phyloP scores from a whole-genome alignment of 2,888 invertebrate species.

The Drosophila fungiperda region DNA sequence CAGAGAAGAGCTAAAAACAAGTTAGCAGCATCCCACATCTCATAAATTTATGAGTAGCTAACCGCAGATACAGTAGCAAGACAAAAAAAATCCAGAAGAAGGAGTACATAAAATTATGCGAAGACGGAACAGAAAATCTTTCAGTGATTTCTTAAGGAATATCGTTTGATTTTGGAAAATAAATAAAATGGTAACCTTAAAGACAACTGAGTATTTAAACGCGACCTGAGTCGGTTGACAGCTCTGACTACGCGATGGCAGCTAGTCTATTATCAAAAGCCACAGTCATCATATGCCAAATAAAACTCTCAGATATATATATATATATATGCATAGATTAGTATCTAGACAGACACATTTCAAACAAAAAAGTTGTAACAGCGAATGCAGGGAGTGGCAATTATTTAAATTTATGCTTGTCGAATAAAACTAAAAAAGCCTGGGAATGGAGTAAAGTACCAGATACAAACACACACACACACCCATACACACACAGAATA shows the following conservation, averaged over 20 bases:
- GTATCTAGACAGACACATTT: constrained; percentile 36
- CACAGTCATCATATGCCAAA: constrained; percentile 23
- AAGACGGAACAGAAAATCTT: constrained; percentile 6
- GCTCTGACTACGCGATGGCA: constrained; percentile 14
- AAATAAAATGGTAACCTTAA: not conserved
- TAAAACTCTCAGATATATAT: constrained; percentile 23
- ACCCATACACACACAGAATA: not conserved
- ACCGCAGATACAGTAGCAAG: constrained; percentile 32
- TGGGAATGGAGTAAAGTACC: constrained; percentile 34
- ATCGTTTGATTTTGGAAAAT: not conserved
- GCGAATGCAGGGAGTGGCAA: constrained; percentile 56
- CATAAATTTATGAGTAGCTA: constrained; percentile 54
- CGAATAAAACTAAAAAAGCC: constrained; percentile 35
- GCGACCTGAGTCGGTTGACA: constrained; percentile 16
- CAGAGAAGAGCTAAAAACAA: constrained; percentile 1
- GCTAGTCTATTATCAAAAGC: not conserved
- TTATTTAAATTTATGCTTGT: constrained; percentile 76
- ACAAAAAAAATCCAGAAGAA: constrained; percentile 27
- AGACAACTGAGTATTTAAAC: not conserved
- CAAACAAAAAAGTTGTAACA: constrained; percentile 45
- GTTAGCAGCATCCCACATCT: constrained; percentile 17
- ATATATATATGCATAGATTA: constrained; percentile 19
- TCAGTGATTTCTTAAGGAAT: not conserved
- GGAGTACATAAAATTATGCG: constrained; percentile 5
- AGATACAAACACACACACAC: not conserved